Base-by-base conservation (phyloP, 2,113 vertebrate genomes). In the Tychaedon coryphoeus region DNA sequence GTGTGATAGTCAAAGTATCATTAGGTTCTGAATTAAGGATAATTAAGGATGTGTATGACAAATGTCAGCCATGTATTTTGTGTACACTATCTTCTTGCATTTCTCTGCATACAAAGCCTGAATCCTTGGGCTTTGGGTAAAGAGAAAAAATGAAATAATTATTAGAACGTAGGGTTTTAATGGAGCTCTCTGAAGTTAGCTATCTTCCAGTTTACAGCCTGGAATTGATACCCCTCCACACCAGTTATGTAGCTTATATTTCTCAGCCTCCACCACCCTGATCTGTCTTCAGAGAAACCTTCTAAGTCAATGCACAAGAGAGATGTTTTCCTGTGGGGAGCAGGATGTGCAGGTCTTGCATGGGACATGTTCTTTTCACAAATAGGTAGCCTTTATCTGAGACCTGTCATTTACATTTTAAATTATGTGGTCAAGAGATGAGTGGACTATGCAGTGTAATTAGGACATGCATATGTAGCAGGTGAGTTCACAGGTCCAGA, bases 351-450 rank as follows among this genome's bases (percentile, higher is more conserved):
- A 86, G 47, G 80, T 81, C 77, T 94, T 78, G 61, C 83, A 65
- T 69, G 45, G 76, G 48, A 77, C 53, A 57, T 1, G 4, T 29
- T 72, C 33, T 88, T 81, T 76, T 58, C 2, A 2, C 56, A 82
- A 65, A 74, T 36, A 83, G 18, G 43, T 76, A 83, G 65, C 84
- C 91, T 95, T 92, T 94, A 78, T 87, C 66, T 94, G 66, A 69
- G 62, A 58, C 60, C 48, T 71, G 36, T 77, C 38, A 86, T 95
- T 92, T 94, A 80, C 88, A 57, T 80, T 93, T 96, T 57, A 84
- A 83, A 85, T 87, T 6, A 67, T 83, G 83, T 83, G 74, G 85
- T 86, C 81, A 76, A 91, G 47, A 58, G 64, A 56, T 58, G 67
- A 96, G 78, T 83, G 92, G 71, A 95, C 87, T 94, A 70, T 47